Evolutionary conservation across 64 coral and sea anemone genomes (phyloP).

Genomic region (Dendronephthya gigantea): DNA sequence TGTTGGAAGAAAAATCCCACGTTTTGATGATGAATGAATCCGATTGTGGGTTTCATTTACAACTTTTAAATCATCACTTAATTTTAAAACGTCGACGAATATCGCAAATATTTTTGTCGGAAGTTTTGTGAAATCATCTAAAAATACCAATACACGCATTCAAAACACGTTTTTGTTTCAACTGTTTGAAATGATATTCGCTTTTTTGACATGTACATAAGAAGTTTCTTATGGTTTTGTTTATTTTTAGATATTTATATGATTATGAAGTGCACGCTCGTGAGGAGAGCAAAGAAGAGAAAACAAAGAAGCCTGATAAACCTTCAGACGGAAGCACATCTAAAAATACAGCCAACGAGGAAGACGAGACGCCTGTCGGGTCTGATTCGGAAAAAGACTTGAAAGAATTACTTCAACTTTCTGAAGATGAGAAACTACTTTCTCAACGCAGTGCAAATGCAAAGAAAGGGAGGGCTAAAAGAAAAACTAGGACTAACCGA

Average conservation of each 20-base stretch:
- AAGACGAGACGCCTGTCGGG: neutral
- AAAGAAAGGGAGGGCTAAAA: neutral
- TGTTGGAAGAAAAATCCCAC: too few species aligned
- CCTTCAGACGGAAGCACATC: neutral
- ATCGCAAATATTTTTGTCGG: too few species aligned
- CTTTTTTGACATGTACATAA: neutral
- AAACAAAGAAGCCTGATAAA: neutral
- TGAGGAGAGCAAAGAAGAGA: neutral
- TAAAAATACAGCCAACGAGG: neutral
- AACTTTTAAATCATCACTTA: too few species aligned
- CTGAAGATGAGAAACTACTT: neutral
- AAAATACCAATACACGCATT: too few species aligned
- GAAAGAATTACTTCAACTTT: neutral
- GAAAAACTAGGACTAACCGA: neutral
- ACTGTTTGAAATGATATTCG: neutral
- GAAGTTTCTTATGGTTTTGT: neutral
- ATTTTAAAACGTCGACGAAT: too few species aligned
- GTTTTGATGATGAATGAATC: too few species aligned
- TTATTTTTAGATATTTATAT: neutral
- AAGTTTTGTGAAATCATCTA: too few species aligned
- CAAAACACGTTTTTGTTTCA: neutral
- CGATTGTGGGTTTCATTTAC: too few species aligned
- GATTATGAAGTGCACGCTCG: neutral
- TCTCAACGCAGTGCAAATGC: neutral
- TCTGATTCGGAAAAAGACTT: neutral